Evolutionary conservation across 2,113 vertebrate species (phyloP).

Genomic region (Corythaeola cristata): DNA sequence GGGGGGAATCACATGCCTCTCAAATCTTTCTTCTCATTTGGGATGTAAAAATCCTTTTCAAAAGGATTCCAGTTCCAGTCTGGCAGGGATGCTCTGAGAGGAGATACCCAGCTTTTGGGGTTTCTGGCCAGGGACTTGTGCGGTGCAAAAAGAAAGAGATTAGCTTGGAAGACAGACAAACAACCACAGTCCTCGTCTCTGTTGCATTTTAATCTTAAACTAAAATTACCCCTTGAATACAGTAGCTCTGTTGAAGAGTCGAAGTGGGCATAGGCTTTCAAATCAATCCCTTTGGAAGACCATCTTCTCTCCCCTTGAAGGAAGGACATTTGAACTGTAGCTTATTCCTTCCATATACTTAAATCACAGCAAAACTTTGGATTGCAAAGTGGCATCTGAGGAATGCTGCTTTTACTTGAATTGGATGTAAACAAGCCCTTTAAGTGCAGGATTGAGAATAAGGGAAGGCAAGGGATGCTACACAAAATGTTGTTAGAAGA

Average conservation of each 20-base stretch:
- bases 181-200: neutral
- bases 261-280: neutral
- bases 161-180: neutral
- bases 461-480: neutral
- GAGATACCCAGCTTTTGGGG: neutral
- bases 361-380: neutral
- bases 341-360: neutral
- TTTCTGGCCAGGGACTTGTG: slow-evolving; percentile 12
- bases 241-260: neutral
- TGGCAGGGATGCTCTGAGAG: neutral
- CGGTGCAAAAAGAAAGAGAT: neutral
- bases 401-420: neutral
- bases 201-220: slow-evolving; percentile 37
- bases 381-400: neutral
- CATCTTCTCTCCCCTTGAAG: neutral
- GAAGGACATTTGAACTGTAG: neutral
- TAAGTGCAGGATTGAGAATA: neutral
- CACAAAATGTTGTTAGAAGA: neutral
- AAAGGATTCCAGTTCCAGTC: neutral
- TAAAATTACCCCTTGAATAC: slow-evolving; percentile 23
- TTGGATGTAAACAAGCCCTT: neutral
- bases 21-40: slow-evolving; percentile 34
- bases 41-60: slow-evolving; percentile 20
- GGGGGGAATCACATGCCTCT: slow-evolving; percentile 15
- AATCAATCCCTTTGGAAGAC: neutral